These are phyloP conservation scores for Hirundo rustica DNA, from an alignment of 2,797 vertebrate genomes.

Conservation along the genomic window DNA sequence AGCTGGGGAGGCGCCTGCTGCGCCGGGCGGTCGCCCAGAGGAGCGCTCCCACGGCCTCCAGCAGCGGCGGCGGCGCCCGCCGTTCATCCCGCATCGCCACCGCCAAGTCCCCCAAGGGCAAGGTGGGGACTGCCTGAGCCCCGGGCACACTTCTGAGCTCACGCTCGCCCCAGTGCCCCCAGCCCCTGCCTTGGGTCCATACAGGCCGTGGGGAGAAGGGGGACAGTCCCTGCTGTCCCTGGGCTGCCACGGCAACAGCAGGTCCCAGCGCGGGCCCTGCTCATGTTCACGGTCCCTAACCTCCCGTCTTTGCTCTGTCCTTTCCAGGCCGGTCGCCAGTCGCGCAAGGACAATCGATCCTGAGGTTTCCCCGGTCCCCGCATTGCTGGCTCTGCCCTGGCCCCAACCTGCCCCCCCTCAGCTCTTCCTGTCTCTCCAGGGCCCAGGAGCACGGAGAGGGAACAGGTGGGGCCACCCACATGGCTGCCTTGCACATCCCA, in stretches of 20 bases:
- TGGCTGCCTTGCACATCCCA: background rate
- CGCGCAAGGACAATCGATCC: background rate
- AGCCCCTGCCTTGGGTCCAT: background rate
- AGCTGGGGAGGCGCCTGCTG: slow-evolving; percentile 77
- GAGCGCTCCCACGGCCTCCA: slow-evolving; percentile 68
- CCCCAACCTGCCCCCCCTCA: background rate
- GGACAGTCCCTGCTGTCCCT: background rate
- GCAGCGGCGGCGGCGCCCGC: slow-evolving; percentile 69
- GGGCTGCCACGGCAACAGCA: background rate
- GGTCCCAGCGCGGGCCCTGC: no score
- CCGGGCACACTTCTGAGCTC: background rate
- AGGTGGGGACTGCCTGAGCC: background rate
- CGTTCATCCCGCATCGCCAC: slow-evolving; percentile 70
- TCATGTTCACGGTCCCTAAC: background rate
- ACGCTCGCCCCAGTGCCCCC: background rate
- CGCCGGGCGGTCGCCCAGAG: slow-evolving; percentile 81
- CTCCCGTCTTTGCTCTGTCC: background rate
- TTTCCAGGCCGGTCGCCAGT: background rate
- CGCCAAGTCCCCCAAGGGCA: slow-evolving; percentile 53
- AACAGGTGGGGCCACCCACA: background rate
- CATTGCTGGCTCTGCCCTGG: background rate
- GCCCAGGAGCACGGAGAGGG: background rate
- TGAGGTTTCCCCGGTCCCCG: background rate
- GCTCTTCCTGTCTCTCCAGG: background rate
- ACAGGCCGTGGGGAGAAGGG: background rate